These are phyloP conservation scores for Dicyrtoma fusca DNA, from an alignment of 2,888 invertebrate species.

Conservation along the genomic window DNA sequence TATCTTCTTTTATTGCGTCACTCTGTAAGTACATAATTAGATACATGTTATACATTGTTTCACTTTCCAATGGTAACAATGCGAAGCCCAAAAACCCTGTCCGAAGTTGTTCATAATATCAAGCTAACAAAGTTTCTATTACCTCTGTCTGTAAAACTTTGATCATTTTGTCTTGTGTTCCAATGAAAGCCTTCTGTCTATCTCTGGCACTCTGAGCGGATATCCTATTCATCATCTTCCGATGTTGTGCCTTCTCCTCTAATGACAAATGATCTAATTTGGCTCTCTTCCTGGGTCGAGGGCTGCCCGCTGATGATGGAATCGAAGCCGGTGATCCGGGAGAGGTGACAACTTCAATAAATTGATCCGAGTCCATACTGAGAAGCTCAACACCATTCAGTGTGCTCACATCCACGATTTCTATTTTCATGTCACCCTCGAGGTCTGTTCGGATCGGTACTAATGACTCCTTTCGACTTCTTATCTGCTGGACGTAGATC, in stretches of 20 bases:
- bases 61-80: not conserved
- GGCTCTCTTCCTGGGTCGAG: constrained; percentile 52
- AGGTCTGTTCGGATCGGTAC: constrained; percentile 45
- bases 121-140: too few relatives aligned
- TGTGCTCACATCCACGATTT: constrained; percentile 45
- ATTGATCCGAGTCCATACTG: constrained; percentile 39
- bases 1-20: constrained; percentile 38
- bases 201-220: constrained; percentile 56
- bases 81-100: not conserved
- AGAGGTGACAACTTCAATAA: constrained; percentile 44
- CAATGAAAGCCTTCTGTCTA: constrained; percentile 54
- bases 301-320: constrained; percentile 19
- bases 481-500: constrained; percentile 46
- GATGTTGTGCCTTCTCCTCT: constrained; percentile 55
- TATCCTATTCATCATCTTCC: constrained; percentile 56
- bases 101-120: not conserved
- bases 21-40: too few relatives aligned
- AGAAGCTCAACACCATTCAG: constrained; percentile 41
- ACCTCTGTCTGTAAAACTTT: constrained; percentile 45
- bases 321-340: constrained; percentile 11
- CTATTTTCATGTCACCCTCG: constrained; percentile 46
- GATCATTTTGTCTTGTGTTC: constrained; percentile 49
- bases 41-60: too few relatives aligned
- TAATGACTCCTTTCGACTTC: constrained; percentile 50
- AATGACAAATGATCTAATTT: constrained; percentile 54